These are phyloP conservation scores for Pipistrellus kuhlii DNA, from an alignment of 2,797 vertebrate genomes.

Conservation along the genomic window DNA sequence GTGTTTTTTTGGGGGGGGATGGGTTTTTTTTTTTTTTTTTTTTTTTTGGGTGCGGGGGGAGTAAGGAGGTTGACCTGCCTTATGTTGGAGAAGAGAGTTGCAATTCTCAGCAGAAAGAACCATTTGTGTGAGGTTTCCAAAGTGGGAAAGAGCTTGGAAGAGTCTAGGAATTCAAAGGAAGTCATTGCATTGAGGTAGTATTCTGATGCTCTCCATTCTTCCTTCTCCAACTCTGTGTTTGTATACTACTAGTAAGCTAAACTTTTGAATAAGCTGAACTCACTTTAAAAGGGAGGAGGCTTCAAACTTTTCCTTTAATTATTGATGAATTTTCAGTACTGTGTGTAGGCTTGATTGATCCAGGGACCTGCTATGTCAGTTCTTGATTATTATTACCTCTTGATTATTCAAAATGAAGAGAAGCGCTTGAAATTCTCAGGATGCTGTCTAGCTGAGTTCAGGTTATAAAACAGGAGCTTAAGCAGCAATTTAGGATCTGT, in stretches of 20 bases:
- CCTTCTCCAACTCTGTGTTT: background rate
- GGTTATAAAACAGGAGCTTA: background rate
- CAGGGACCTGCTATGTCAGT: background rate
- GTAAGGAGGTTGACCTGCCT: background rate
- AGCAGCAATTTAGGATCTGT: background rate
- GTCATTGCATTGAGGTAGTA: background rate
- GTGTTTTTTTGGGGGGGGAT: background rate
- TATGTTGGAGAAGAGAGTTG: background rate
- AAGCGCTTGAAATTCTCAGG: conserved; percentile 22
- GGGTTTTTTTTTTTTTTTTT: background rate
- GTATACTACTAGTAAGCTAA: background rate
- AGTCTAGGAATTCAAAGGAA: conserved; percentile 10
- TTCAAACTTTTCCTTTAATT: conserved; percentile 2
- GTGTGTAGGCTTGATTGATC: background rate
- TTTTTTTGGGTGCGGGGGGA: background rate
- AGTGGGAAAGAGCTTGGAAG: background rate
- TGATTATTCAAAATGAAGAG: conserved; percentile 42
- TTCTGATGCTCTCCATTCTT: background rate
- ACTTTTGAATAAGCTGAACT: background rate
- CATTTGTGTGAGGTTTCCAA: background rate
- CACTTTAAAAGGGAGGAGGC: conserved; percentile 17
- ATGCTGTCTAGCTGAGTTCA: background rate
- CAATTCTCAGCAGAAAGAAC: background rate
- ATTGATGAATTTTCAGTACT: background rate
- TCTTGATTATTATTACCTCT: background rate